phyloP scores from a whole-genome alignment of 2,797 vertebrate genomes.

The Acropternis orthonyx region DNA sequence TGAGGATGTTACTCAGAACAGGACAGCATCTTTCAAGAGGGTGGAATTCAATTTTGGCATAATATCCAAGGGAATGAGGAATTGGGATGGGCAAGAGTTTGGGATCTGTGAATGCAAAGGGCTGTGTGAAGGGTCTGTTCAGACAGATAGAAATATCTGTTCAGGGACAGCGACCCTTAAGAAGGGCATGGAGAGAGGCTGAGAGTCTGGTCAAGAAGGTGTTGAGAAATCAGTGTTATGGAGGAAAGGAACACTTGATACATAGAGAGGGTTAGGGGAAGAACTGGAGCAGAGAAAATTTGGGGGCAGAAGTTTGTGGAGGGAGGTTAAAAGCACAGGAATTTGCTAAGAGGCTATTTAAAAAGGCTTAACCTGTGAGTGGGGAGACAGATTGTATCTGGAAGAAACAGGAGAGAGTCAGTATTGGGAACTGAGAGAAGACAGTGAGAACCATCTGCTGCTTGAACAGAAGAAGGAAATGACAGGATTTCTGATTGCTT shows the following conservation, averaged over 20 bases:
- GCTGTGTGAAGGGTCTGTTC: background rate
- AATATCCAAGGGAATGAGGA: background rate
- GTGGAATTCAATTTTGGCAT: background rate
- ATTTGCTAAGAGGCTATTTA: background rate
- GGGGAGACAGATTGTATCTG: background rate
- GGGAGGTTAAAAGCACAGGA: background rate
- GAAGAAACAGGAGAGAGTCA: background rate
- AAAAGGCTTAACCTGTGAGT: background rate
- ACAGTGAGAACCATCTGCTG: accelerated
- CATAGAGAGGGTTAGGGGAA: background rate
- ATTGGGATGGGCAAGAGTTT: background rate
- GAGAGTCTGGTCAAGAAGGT: background rate
- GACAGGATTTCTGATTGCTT: background rate
- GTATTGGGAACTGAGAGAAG: background rate
- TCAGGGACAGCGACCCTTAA: background rate
- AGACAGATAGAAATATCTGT: background rate
- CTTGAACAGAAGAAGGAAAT: background rate
- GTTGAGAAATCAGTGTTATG: background rate
- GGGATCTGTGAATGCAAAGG: background rate
- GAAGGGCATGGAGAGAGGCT: background rate
- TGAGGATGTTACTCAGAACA: background rate
- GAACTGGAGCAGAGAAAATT: background rate
- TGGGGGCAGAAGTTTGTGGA: background rate
- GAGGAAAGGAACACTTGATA: background rate
- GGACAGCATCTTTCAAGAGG: background rate